phyloP scores from a whole-genome alignment of 1,140 invertebrate genomes.

The Philotrypesis tridentata region DNA sequence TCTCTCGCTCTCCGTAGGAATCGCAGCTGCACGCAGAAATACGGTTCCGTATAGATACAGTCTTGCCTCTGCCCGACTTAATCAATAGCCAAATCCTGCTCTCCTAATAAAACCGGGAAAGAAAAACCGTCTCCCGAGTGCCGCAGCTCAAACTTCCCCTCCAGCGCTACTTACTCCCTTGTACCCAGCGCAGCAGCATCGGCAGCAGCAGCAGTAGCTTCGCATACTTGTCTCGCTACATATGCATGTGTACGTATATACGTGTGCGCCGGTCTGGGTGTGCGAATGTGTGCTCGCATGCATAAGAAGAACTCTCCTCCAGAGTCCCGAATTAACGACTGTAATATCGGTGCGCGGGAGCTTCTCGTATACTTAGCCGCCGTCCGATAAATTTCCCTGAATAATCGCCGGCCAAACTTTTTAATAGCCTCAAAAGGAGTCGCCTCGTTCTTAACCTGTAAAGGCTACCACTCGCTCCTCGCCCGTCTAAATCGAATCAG shows the following conservation, averaged over 20 bases:
- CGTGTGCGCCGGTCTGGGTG: no score
- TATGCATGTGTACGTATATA: neutral
- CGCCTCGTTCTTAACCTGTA: neutral
- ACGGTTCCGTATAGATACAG: no score
- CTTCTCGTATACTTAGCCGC: neutral
- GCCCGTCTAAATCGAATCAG: neutral
- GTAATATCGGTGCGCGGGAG: neutral
- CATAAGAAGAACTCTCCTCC: neutral
- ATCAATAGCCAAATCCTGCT: neutral
- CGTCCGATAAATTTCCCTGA: neutral
- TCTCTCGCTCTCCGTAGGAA: neutral
- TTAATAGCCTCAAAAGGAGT: neutral
- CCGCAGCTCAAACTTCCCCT: neutral
- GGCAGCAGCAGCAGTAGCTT: neutral
- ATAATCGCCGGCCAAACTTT: neutral
- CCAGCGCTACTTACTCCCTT: neutral
- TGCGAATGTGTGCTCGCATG: neutral
- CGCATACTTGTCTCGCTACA: no score
- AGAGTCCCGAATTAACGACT: neutral
- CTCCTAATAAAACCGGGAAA: neutral
- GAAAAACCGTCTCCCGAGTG: neutral
- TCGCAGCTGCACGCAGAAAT: no score
- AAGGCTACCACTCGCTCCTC: neutral
- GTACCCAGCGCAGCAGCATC: neutral
- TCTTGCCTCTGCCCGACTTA: no score